These are phyloP conservation scores for Planiliza haematocheilus DNA, from an alignment of 2,113 vertebrate genomes.

Conservation along the genomic window DNA sequence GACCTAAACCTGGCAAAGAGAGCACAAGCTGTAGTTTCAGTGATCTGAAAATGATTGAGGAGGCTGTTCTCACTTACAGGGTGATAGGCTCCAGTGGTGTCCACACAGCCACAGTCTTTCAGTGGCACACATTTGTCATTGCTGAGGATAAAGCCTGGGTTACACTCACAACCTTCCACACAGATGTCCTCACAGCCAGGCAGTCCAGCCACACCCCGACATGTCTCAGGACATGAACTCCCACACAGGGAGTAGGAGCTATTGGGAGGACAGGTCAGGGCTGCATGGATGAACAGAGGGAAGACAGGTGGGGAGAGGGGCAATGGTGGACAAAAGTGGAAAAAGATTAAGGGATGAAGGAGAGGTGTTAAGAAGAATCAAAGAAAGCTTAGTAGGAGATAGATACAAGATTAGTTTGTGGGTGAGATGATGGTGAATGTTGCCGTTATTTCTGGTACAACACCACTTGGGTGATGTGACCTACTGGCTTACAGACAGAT, in stretches of 20 bases:
- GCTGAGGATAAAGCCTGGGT: slow-evolving; percentile 84
- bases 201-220: slow-evolving; percentile 66
- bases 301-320: not conserved
- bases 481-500: too few relatives aligned
- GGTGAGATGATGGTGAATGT: too few relatives aligned
- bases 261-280: slow-evolving; percentile 82
- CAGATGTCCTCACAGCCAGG: slow-evolving; percentile 76
- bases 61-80: slow-evolving; percentile 73
- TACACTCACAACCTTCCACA: slow-evolving; percentile 84
- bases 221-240: slow-evolving; percentile 81
- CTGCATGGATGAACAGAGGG: slow-evolving; percentile 39
- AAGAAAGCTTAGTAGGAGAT: too few relatives aligned
- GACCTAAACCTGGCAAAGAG: not conserved
- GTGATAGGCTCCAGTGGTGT: slow-evolving; percentile 75
- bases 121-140: slow-evolving; percentile 76
- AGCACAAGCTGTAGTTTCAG: not conserved
- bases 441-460: not conserved
- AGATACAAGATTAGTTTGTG: too few relatives aligned
- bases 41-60: not conserved
- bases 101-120: slow-evolving; percentile 83
- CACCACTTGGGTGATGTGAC: too few relatives aligned
- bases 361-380: too few relatives aligned
- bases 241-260: slow-evolving; percentile 85
- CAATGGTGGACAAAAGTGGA: not conserved
- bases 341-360: too few relatives aligned